phyloP scores from a whole-genome alignment of 92 coral and sea anemone genomes.

The Parazoanthus swiftii region DNA sequence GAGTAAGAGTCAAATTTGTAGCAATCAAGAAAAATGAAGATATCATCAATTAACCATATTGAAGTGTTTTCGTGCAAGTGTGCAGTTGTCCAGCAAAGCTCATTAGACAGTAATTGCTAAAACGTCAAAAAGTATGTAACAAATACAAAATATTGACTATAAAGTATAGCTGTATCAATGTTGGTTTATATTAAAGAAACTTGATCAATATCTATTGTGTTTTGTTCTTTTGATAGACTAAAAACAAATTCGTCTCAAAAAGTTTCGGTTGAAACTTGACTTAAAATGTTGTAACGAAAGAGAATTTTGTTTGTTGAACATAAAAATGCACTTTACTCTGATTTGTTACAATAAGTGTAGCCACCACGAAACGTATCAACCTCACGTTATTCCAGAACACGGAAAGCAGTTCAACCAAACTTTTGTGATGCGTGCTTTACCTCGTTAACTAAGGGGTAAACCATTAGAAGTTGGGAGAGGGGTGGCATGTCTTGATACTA shows the following conservation, averaged over 20 bases:
- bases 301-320: constrained; percentile 23
- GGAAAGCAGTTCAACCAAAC: no score
- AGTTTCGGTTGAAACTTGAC: constrained; percentile 15
- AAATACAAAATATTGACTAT: constrained; percentile 19
- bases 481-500: no score
- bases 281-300: constrained; percentile 11
- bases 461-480: no score
- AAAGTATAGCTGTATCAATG: constrained; percentile 12
- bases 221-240: constrained; percentile 3
- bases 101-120: constrained; percentile 27
- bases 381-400: no score
- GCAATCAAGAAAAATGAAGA: constrained; percentile 29
- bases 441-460: no score
- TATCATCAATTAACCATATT: constrained; percentile 10
- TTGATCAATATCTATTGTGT: constrained; percentile 21
- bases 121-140: neutral
- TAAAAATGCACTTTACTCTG: constrained; percentile 25
- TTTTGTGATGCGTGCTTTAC: no score
- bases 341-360: constrained; percentile 15
- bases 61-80: constrained; percentile 34
- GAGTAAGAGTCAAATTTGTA: constrained; percentile 33
- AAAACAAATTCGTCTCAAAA: constrained; percentile 26
- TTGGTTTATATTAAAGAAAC: constrained; percentile 21
- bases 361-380: no score
- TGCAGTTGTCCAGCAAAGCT: constrained; percentile 28